phyloP scores from a whole-genome alignment of 2,113 vertebrate genomes.

The Narcine bancroftii region DNA sequence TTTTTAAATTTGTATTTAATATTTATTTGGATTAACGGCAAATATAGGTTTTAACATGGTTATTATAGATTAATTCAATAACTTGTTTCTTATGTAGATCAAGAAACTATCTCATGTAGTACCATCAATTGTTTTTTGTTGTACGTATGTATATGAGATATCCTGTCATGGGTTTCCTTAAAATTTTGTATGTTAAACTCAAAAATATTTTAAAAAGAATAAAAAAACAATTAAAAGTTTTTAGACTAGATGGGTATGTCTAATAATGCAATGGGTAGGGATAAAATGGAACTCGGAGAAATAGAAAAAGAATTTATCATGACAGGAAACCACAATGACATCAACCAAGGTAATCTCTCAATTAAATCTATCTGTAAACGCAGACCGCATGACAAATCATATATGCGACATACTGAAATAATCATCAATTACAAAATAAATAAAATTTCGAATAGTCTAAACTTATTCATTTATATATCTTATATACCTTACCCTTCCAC shows the following conservation, averaged over 20 bases:
- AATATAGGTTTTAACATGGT: too few relatives aligned
- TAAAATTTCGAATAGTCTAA: not conserved
- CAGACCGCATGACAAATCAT: not conserved
- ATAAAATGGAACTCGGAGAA: conserved; percentile 21
- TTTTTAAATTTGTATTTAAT: too few relatives aligned
- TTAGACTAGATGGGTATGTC: not conserved
- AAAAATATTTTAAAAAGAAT: too few relatives aligned
- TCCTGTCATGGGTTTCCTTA: too few relatives aligned
- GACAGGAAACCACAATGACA: not conserved
- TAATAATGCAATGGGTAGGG: conserved; percentile 14
- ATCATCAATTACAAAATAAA: not conserved
- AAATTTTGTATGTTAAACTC: too few relatives aligned
- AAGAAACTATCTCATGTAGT: too few relatives aligned
- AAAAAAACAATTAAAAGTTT: not conserved
- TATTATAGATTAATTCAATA: too few relatives aligned
- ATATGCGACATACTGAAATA: not conserved
- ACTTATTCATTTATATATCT: not conserved
- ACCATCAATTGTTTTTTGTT: too few relatives aligned
- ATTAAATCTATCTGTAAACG: not conserved
- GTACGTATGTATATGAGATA: too few relatives aligned
- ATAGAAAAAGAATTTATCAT: conserved; percentile 4
- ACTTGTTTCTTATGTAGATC: too few relatives aligned
- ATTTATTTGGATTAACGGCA: too few relatives aligned
- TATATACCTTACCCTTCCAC: not conserved
- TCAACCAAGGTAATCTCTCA: conserved; percentile 11